A percentile compares a stretch with the other conserved stretches of the same genome.
Conservation (phyloP, 2,888 invertebrate genomes). For the Xanthorhoe spadicearia region DNA sequence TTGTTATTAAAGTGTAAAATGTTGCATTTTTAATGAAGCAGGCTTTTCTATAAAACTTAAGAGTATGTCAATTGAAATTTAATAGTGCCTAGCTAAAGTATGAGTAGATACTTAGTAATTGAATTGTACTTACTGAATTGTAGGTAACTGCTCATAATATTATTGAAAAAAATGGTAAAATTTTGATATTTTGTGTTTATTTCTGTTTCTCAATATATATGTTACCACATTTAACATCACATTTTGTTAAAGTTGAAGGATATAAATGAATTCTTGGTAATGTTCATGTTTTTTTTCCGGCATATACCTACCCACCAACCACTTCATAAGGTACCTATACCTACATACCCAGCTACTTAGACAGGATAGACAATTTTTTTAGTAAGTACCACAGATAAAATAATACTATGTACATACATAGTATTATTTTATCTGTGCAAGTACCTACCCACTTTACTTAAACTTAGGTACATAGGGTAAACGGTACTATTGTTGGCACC, state of each 20-base stretch:
- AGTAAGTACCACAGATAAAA: too few species aligned
- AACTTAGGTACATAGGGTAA: too few species aligned
- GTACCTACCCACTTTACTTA: too few species aligned
- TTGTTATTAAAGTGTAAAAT: constrained; percentile 3
- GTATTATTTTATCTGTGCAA: too few species aligned
- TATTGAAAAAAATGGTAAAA: neutral
- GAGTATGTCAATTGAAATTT: constrained; percentile 80
- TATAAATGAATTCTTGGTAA: constrained; percentile 39
- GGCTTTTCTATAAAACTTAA: constrained; percentile 39
- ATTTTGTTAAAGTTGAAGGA: constrained; percentile 51
- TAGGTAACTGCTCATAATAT: constrained; percentile 54
- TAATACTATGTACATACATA: too few species aligned
- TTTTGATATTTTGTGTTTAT: neutral
- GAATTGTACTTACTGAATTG: neutral
- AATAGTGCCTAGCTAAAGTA: constrained; percentile 73
- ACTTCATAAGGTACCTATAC: too few species aligned
- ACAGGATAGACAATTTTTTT: too few species aligned
- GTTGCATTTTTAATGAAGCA: constrained; percentile 22
- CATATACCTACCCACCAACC: too few species aligned
- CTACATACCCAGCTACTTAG: too few species aligned
- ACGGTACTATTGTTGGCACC: too few species aligned
- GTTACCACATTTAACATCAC: constrained; percentile 24
- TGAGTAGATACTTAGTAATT: constrained; percentile 17
- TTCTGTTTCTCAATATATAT: neutral
- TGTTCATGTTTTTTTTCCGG: neutral